These are phyloP conservation scores for Tragelaphus imberbis DNA, from an alignment of 2,113 vertebrate genomes.

Conservation along the genomic window DNA sequence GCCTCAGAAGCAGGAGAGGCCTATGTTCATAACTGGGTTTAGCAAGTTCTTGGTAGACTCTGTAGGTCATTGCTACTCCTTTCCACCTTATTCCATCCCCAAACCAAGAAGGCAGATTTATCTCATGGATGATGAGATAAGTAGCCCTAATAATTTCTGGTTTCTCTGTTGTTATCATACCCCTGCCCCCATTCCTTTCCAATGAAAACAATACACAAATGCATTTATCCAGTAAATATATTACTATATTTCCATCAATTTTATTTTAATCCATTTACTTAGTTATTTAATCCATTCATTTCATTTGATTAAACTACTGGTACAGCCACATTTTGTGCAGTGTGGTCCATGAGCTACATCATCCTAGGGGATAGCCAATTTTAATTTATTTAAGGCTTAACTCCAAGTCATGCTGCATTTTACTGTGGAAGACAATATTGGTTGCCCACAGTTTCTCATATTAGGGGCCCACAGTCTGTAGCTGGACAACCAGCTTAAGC, in stretches of 20 bases:
- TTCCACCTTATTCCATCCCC: background rate
- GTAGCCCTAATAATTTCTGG: background rate
- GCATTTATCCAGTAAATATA: background rate
- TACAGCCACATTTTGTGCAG: background rate
- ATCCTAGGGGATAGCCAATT: background rate
- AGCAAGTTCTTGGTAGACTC: background rate
- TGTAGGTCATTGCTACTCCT: background rate
- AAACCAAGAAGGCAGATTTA: background rate
- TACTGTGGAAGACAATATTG: background rate
- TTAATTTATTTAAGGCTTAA: background rate
- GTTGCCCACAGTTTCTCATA: background rate
- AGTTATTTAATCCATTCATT: constrained; percentile 20
- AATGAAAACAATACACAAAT: background rate
- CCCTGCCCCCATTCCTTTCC: background rate
- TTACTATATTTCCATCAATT: background rate
- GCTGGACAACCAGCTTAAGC: background rate
- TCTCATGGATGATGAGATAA: background rate
- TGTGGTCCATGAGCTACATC: background rate
- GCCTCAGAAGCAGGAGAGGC: background rate
- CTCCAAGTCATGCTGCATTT: background rate
- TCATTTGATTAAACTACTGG: background rate
- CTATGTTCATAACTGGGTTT: background rate
- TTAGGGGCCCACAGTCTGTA: background rate
- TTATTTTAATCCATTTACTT: constrained; percentile 8
- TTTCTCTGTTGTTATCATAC: background rate